Percentiles rank a stretch among this genome's conserved stretches.
Conservation (phyloP, 2,797 vertebrate genomes). For the Anniella stebbinsi region DNA sequence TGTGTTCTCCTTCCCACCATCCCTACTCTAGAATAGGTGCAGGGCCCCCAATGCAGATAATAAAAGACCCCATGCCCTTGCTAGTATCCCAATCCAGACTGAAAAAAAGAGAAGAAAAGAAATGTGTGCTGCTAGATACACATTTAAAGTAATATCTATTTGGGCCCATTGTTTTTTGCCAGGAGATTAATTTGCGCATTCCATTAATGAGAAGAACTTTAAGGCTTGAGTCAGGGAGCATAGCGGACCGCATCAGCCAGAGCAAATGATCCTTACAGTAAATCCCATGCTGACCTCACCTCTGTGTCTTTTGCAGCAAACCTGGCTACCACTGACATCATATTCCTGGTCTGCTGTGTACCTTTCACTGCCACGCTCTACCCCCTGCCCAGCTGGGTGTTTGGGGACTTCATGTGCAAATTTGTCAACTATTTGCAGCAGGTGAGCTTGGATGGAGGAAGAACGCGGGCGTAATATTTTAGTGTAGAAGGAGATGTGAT, state of each 20-base stretch:
- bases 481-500: neutral
- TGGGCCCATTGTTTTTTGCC: neutral
- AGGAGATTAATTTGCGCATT: neutral
- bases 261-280: neutral
- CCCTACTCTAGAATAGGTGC: too few species aligned
- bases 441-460: slow-evolving; percentile 58
- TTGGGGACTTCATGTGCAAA: slow-evolving; percentile 85
- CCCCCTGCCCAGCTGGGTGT: slow-evolving; percentile 85
- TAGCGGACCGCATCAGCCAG: neutral
- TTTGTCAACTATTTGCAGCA: slow-evolving; percentile 86
- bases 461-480: neutral
- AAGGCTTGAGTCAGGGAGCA: neutral
- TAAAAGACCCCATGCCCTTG: too few species aligned
- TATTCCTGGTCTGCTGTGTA: slow-evolving; percentile 85
- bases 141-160: too few species aligned
- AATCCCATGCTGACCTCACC: neutral
- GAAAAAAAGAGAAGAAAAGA: too few species aligned
- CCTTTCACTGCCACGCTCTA: slow-evolving; percentile 86
- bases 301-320: slow-evolving; percentile 73
- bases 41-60: too few species aligned
- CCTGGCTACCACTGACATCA: slow-evolving; percentile 82
- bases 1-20: too few species aligned
- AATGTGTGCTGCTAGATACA: too few species aligned
- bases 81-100: too few species aligned
- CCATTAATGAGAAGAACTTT: neutral